phyloP scores from a whole-genome alignment of 2,113 vertebrate species.

The Albula goreensis region DNA sequence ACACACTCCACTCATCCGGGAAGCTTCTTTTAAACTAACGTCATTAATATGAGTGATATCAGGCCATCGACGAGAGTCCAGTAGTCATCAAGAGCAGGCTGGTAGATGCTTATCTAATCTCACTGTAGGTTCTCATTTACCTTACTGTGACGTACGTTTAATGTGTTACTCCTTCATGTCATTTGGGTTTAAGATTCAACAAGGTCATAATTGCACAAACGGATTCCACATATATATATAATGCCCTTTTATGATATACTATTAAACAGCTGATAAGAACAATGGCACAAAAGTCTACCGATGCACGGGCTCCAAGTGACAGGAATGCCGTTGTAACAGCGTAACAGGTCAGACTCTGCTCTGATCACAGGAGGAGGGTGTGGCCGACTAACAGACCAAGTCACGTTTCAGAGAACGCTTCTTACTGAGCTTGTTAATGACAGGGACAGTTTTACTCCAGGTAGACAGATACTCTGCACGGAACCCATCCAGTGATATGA shows the following conservation, averaged over 20 bases:
- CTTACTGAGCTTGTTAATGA: constrained; percentile 67
- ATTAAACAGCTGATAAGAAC: not conserved
- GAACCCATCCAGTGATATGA: constrained; percentile 69
- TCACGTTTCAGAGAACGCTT: not conserved
- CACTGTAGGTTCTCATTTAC: not conserved
- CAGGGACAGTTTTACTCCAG: constrained; percentile 57
- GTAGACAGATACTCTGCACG: constrained; percentile 64
- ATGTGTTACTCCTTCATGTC: not conserved
- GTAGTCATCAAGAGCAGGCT: not conserved
- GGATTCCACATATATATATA: not conserved
- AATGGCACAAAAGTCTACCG: not conserved
- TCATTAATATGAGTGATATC: no score
- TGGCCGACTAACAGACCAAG: not conserved
- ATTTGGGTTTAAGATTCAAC: not conserved
- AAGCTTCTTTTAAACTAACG: no score
- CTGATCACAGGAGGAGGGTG: not conserved
- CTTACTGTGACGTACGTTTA: not conserved
- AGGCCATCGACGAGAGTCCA: not conserved
- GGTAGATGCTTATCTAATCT: no score
- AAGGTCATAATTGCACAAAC: not conserved
- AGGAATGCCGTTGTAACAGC: not conserved
- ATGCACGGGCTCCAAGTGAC: not conserved
- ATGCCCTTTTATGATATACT: not conserved
- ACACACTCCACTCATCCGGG: not conserved
- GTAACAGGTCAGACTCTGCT: not conserved